phyloP scores from a whole-genome alignment of 92 coral and sea anemone genomes.

The Actinostola sp. region DNA sequence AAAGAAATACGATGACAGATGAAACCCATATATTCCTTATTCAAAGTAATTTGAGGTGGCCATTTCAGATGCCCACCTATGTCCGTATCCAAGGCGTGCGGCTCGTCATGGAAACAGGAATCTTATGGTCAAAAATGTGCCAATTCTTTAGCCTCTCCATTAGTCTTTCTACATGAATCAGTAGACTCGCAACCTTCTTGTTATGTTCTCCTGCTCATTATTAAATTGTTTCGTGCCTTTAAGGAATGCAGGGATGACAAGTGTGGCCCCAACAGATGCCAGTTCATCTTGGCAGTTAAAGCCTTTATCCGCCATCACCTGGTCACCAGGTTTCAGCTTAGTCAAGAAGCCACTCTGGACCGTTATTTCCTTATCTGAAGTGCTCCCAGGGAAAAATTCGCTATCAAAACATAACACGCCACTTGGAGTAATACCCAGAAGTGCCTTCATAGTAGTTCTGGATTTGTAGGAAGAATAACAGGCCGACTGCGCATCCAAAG shows the following conservation, averaged over 20 bases:
- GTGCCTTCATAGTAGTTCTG: constrained; percentile 58
- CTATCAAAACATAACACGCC: constrained; percentile 52
- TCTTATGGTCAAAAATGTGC: constrained; percentile 51
- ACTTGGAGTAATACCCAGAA: constrained; percentile 58
- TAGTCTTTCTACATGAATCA: constrained; percentile 52
- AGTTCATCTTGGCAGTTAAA: constrained; percentile 52
- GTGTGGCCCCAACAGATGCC: constrained; percentile 44
- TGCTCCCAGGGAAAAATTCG: constrained; percentile 36
- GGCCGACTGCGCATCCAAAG: constrained; percentile 33
- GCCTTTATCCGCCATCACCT: constrained; percentile 57
- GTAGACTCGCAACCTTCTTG: constrained; percentile 59
- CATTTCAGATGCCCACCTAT: too few species aligned
- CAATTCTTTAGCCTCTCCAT: constrained; percentile 62
- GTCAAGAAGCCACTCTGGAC: constrained; percentile 35
- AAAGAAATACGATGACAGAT: too few species aligned
- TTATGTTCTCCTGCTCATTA: constrained; percentile 53
- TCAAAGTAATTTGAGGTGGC: too few species aligned
- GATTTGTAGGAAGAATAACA: constrained; percentile 57
- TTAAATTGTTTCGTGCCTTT: constrained; percentile 40
- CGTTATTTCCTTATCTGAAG: constrained; percentile 43
- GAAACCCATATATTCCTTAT: too few species aligned
- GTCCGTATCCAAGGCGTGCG: too few species aligned
- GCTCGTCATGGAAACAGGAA: constrained; percentile 58
- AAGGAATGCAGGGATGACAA: constrained; percentile 37
- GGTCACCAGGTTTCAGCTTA: constrained; percentile 28